Percentiles rank a stretch among this genome's conserved stretches.
phyloP scores from a whole-genome alignment of 2,888 invertebrate species.

The Tupiocoris notatus region DNA sequence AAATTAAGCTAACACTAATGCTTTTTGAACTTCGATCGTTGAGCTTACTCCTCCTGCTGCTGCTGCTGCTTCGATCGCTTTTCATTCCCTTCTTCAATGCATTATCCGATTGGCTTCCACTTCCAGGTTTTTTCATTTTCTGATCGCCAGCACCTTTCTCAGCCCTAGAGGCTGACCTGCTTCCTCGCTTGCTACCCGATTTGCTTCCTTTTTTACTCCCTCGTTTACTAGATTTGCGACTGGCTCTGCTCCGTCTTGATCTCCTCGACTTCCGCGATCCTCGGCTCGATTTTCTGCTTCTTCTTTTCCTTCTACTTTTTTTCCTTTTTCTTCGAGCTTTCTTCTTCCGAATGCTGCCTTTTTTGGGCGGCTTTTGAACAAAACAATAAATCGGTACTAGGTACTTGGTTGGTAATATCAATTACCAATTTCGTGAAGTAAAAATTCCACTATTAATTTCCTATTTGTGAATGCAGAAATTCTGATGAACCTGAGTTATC shows the following conservation, averaged over 20 bases:
- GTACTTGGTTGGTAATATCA: too few species aligned
- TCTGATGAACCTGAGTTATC: too few species aligned
- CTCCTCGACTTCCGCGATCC: background rate
- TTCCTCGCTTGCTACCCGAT: background rate
- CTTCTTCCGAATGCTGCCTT: conserved; percentile 18
- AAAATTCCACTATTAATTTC: too few species aligned
- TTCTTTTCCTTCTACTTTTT: background rate
- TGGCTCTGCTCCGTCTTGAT: background rate
- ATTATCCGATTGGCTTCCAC: background rate
- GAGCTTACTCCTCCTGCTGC: too few species aligned
- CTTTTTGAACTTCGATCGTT: too few species aligned
- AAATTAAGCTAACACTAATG: too few species aligned
- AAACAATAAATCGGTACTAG: too few species aligned
- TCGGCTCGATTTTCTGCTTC: background rate
- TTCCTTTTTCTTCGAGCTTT: conserved; percentile 1
- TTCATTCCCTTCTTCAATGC: background rate
- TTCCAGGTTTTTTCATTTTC: background rate
- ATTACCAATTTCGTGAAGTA: too few species aligned
- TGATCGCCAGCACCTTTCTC: background rate
- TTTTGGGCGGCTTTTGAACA: background rate
- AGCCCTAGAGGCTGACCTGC: background rate
- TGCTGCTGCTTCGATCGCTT: background rate
- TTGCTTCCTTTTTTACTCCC: conserved; percentile 17
- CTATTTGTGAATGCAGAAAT: too few species aligned
- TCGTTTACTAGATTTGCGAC: too few species aligned